These are phyloP conservation scores for Sebastes umbrosus DNA, from an alignment of 2,797 vertebrate genomes.

Conservation along the genomic window DNA sequence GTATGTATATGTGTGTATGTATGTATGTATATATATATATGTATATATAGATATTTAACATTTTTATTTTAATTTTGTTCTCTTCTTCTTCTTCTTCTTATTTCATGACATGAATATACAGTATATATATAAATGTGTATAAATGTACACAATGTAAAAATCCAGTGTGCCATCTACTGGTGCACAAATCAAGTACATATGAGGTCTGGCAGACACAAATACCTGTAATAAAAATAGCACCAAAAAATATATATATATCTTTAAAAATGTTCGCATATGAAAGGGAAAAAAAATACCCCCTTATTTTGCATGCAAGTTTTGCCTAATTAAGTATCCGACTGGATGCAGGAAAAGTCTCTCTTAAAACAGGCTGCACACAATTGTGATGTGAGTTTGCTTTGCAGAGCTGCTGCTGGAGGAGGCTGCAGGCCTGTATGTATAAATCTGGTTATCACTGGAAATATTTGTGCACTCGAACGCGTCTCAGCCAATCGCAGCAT, in stretches of 20 bases:
- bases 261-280: not conserved
- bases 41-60: too few species aligned
- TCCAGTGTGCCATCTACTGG: constrained; percentile 68
- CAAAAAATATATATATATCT: too few species aligned
- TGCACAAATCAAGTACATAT: constrained; percentile 27
- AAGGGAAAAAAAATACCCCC: not conserved
- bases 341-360: constrained; percentile 3
- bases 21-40: too few species aligned
- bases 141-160: constrained; percentile 8
- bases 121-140: too few species aligned
- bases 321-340: not conserved
- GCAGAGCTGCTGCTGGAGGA: not conserved
- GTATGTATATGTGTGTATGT: too few species aligned
- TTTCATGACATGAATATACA: too few species aligned
- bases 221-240: constrained; percentile 3
- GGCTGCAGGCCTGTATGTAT: constrained; percentile 1
- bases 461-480: constrained; percentile 44
- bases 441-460: constrained; percentile 56
- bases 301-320: not conserved
- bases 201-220: constrained; percentile 15
- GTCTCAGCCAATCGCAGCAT: constrained; percentile 36
- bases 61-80: too few species aligned
- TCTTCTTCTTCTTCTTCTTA: too few species aligned
- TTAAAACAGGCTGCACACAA: constrained; percentile 7
- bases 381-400: constrained; percentile 30